phyloP scores from a whole-genome alignment of 2,797 vertebrate genomes.

The Lacerta bilineata region DNA sequence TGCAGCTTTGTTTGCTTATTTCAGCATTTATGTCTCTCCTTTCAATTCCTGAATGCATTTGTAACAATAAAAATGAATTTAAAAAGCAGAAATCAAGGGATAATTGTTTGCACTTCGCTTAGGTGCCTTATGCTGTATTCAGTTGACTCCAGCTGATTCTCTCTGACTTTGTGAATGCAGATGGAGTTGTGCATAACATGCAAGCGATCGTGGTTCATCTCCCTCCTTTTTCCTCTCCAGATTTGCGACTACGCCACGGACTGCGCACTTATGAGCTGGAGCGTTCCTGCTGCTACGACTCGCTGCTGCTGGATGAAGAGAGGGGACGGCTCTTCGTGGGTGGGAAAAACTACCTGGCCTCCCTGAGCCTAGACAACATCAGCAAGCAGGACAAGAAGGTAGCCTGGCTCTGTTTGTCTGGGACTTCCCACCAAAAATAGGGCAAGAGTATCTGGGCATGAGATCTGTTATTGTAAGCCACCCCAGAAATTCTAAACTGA shows the following conservation, averaged over 20 bases:
- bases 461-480: not conserved
- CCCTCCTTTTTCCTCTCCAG: conserved; percentile 73
- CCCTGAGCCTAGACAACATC: conserved; percentile 94
- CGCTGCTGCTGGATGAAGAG: conserved; percentile 93
- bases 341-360: conserved; percentile 91
- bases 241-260: conserved; percentile 89
- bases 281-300: conserved; percentile 92
- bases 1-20: not conserved
- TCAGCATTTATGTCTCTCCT: not conserved
- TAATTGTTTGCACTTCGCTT: not conserved
- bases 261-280: conserved; percentile 88
- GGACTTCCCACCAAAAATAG: not conserved
- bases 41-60: not conserved
- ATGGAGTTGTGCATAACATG: not conserved
- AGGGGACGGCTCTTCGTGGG: conserved; percentile 93
- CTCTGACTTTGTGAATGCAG: not conserved
- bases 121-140: not conserved
- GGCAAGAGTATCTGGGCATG: not conserved
- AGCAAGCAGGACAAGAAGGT: conserved; percentile 93
- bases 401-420: conserved; percentile 2
- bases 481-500: not conserved
- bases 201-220: conserved; percentile 14
- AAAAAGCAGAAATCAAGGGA: not conserved
- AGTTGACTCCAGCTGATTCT: not conserved
- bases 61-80: not conserved